Conservation (phyloP, 2,888 invertebrate genomes). For the Patella pellucida region DNA sequence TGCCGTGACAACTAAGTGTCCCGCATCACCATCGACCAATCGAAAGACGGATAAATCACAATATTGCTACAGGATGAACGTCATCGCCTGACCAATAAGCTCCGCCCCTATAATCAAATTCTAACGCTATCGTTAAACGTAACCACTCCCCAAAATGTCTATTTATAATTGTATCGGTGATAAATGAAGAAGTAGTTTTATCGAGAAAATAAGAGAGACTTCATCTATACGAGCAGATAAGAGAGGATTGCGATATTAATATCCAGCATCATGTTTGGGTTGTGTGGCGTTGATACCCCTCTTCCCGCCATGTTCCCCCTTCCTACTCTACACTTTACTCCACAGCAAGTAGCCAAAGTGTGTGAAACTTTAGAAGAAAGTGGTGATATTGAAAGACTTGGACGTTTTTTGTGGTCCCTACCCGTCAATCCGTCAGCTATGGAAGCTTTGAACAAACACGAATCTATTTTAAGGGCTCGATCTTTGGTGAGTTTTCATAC, state of each 20-base stretch:
- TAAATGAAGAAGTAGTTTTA: constrained; percentile 6
- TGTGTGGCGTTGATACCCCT: constrained; percentile 38
- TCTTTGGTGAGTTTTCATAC: constrained; percentile 92
- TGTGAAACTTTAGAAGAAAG: constrained; percentile 73
- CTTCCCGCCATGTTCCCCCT: constrained; percentile 54
- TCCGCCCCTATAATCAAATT: constrained; percentile 39
- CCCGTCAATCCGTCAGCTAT: constrained; percentile 88
- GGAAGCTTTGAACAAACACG: constrained; percentile 84
- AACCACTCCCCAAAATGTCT: constrained; percentile 48
- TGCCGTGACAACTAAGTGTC: constrained; percentile 38
- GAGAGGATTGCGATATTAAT: constrained; percentile 3
- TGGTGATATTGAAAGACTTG: constrained; percentile 76
- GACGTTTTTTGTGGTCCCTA: constrained; percentile 89
- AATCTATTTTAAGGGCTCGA: constrained; percentile 87
- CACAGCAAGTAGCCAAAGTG: constrained; percentile 69
- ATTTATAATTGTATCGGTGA: constrained; percentile 40
- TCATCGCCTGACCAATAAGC: constrained; percentile 22
- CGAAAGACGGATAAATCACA: constrained; percentile 36
- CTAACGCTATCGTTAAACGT: constrained; percentile 39
- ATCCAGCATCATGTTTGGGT: constrained; percentile 34
- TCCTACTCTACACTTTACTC: constrained; percentile 67
- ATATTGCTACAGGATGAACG: constrained; percentile 35
- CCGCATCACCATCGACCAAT: constrained; percentile 48
- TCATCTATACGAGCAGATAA: constrained; percentile 11
- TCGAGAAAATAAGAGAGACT: constrained; percentile 13